A percentile compares a stretch with the other conserved stretches of the same genome.
These are phyloP conservation scores for Sebastolobus altivelis DNA, from an alignment of 2,797 vertebrate species.

Conservation along the genomic window DNA sequence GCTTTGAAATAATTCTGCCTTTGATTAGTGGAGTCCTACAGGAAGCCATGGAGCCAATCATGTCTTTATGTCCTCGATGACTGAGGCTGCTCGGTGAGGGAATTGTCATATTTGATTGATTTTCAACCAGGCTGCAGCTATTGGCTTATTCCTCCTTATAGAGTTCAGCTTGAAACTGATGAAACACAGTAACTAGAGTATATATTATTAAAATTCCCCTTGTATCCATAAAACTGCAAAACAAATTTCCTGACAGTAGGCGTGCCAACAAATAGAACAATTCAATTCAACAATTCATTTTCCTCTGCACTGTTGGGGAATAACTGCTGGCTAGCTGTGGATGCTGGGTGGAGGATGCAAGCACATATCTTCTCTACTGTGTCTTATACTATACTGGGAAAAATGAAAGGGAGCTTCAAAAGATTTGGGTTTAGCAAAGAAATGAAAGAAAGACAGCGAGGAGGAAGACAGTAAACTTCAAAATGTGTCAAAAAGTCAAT, in stretches of 20 bases:
- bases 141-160: not conserved
- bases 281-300: not conserved
- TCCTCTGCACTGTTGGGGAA: not conserved
- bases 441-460: not conserved
- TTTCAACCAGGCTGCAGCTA: not conserved
- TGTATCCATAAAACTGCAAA: not conserved
- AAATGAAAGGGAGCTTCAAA: not conserved
- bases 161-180: conserved; percentile 3
- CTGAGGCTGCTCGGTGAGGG: not conserved
- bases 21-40: conserved; percentile 14
- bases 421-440: not conserved
- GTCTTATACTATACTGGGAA: not conserved
- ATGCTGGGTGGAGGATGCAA: not conserved
- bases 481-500: not conserved
- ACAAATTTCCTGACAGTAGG: not conserved
- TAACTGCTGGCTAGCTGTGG: not conserved
- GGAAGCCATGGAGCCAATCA: conserved; percentile 44
- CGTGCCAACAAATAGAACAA: not conserved
- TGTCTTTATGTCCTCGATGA: conserved; percentile 6
- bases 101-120: conserved; percentile 26
- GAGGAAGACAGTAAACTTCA: not conserved
- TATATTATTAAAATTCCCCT: not conserved
- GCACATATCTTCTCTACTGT: not conserved
- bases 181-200: not conserved
- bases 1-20: conserved; percentile 17